phyloP scores from a whole-genome alignment of 2,888 invertebrate species.

The Orthosia gothica region DNA sequence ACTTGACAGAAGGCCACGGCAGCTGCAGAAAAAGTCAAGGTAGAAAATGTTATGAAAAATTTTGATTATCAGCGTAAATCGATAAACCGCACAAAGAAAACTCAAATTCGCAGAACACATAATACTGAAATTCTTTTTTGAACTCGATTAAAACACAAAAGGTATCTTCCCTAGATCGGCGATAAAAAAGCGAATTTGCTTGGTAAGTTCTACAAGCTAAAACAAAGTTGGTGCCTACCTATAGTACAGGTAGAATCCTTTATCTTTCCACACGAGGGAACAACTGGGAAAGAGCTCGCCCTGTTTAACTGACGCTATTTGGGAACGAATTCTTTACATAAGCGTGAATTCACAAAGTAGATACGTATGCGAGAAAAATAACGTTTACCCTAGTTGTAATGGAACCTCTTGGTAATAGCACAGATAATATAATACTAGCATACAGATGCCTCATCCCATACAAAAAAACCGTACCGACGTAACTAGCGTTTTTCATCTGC shows the following conservation, averaged over 20 bases:
- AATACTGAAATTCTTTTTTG: background rate
- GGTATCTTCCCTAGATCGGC: background rate
- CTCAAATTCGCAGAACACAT: background rate
- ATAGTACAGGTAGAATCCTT: slow-evolving; percentile 27
- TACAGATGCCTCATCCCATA: no score
- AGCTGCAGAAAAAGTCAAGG: no score
- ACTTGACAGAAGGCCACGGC: no score
- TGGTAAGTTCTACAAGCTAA: background rate
- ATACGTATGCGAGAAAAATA: background rate
- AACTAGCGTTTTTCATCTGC: no score
- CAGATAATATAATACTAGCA: no score
- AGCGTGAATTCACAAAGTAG: slow-evolving; percentile 9
- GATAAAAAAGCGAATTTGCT: slow-evolving; percentile 34
- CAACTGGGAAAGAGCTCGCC: slow-evolving; percentile 27
- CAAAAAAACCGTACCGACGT: no score
- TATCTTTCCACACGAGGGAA: slow-evolving; percentile 38
- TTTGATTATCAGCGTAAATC: background rate
- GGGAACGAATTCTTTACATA: slow-evolving; percentile 19
- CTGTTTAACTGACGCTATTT: slow-evolving; percentile 28
- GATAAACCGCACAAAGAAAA: background rate
- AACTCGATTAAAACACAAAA: slow-evolving; percentile 42
- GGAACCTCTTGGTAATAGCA: background rate
- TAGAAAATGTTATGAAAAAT: background rate
- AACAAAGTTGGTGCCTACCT: slow-evolving; percentile 22
- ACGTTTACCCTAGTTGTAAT: background rate